Base-by-base conservation (phyloP, 2,797 vertebrate genomes). In the Valencia hispanica region DNA sequence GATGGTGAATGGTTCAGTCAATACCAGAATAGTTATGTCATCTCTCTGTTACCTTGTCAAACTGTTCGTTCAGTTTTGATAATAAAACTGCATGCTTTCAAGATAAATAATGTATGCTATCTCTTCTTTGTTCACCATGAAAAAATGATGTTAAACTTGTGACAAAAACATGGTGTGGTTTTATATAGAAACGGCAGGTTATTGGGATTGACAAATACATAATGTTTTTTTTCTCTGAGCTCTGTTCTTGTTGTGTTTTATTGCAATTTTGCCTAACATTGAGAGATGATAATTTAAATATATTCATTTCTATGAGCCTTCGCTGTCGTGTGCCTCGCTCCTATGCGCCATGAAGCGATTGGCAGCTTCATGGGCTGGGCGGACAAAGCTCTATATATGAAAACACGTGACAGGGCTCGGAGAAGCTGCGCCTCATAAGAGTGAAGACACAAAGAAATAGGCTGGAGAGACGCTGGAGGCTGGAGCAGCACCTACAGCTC, bases 361-460 rank as follows among this genome's bases (percentile, higher is more conserved):
- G 88, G 79, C 80, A 71, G 86, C 79, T 79, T 70, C 82, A 80
- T 87, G 92, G 90, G 91, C 63, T 91, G 92, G 92, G 87, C 89
- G 83, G 79, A 87, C 76, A 51, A 77, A 82, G 79, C 87, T 65
- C 51, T 45, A 20, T 68, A 10, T 81, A 80, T 83, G 77, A 79
- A 75, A 82, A 74, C 95, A 95, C 94, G 95, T 95, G 93, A 96
- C 87, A 1, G 57, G 66, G 84, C 82, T 90, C 78, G 88, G 82
- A 88, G 89, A 81, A 88, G 85, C 88, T 88, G 88, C 78, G 90
- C 92, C 91, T 94, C 93, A 94, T 95, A 95, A 95, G 91, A 92
- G 90, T 90, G 93, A 90, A 88, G 84, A 86, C 85, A 73, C 72
- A 63, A 80, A 86, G 89, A 72, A 32, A 59, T 4, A 73, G 81